Conservation (phyloP, 2,888 invertebrate genomes). For the Lycocerus yunnanus region DNA sequence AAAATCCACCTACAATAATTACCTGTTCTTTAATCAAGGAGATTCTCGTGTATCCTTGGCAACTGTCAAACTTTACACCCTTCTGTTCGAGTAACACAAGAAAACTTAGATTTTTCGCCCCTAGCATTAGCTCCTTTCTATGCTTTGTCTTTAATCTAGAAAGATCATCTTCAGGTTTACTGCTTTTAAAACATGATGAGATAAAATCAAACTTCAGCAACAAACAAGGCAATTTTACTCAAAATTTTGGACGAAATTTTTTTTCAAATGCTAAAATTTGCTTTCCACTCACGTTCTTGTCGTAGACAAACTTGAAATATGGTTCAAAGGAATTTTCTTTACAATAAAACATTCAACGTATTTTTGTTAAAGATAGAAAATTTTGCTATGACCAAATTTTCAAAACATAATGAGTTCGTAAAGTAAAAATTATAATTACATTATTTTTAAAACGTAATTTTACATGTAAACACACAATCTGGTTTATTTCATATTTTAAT, state of each 20-base stretch:
- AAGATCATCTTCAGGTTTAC: neutral
- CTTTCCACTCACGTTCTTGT: neutral
- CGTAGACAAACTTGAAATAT: neutral
- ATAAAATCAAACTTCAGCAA: neutral
- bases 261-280: neutral
- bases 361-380: neutral
- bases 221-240: neutral
- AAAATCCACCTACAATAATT: neutral
- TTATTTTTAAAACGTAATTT: neutral
- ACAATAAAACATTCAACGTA: no score
- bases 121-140: neutral
- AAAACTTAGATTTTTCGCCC: neutral
- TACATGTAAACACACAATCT: neutral
- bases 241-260: neutral
- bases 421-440: neutral
- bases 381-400: neutral
- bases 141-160: neutral
- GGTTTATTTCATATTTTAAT: neutral
- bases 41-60: neutral
- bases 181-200: neutral
- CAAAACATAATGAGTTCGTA: no score
- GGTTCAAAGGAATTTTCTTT: neutral
- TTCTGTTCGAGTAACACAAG: neutral
- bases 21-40: neutral
- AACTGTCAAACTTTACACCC: neutral